Evolutionary conservation across 2,888 invertebrate genomes (phyloP).

Genomic region (Diarsia mendica): DNA sequence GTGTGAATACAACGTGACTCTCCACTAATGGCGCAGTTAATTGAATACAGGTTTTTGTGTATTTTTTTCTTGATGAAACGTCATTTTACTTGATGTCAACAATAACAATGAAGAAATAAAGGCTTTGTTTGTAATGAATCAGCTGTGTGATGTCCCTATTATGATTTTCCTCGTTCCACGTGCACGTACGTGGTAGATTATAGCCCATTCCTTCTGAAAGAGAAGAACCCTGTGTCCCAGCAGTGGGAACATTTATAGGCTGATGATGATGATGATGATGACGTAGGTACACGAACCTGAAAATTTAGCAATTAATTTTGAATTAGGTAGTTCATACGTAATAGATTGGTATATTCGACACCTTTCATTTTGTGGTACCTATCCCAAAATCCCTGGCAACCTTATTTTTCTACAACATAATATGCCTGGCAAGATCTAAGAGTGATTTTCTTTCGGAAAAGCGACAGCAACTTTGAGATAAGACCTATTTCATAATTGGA

Average conservation of each 20-base stretch:
- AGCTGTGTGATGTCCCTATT: neutral
- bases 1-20: conserved; percentile 68
- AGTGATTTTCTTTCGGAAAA: neutral
- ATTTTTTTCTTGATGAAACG: conserved; percentile 16
- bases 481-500: neutral
- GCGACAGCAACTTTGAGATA: neutral
- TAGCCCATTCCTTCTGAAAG: no score
- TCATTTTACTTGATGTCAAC: neutral
- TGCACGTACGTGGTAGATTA: neutral
- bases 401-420: neutral
- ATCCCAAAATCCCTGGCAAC: neutral
- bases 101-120: conserved; percentile 10
- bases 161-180: neutral
- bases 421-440: neutral
- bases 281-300: neutral
- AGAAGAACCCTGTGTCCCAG: no score
- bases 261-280: no score
- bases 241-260: no score
- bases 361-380: neutral
- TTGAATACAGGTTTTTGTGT: conserved; percentile 27
- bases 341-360: neutral
- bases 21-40: conserved; percentile 36
- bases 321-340: neutral
- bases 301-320: no score
- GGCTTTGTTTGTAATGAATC: conserved; percentile 18